phyloP scores from a whole-genome alignment of 2,888 invertebrate genomes.

The Orthosia gothica region DNA sequence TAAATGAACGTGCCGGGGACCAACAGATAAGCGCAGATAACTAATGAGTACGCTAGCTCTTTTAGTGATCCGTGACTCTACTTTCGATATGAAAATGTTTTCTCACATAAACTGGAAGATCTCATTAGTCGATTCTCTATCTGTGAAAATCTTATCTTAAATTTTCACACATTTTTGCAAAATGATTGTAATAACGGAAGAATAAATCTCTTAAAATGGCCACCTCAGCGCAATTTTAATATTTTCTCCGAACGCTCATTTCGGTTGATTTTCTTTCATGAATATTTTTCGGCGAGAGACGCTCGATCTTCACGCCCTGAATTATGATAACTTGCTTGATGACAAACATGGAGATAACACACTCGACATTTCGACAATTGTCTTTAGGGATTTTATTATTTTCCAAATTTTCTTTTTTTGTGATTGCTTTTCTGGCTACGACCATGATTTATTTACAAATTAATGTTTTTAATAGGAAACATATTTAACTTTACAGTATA shows the following conservation, averaged over 20 bases:
- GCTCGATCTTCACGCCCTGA: constrained; percentile 37
- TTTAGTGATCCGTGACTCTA: constrained; percentile 29
- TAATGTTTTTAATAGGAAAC: not conserved
- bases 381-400: constrained; percentile 7
- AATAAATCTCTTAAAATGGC: constrained; percentile 51
- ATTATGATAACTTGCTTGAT: constrained; percentile 43
- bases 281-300: constrained; percentile 40
- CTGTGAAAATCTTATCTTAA: constrained; percentile 10
- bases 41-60: constrained; percentile 42
- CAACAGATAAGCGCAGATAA: constrained; percentile 31
- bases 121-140: constrained; percentile 16
- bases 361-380: constrained; percentile 8
- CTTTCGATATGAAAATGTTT: constrained; percentile 1
- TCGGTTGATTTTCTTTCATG: constrained; percentile 44
- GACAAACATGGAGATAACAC: constrained; percentile 50
- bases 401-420: constrained; percentile 10
- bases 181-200: constrained; percentile 32
- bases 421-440: not conserved
- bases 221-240: constrained; percentile 38
- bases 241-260: constrained; percentile 51
- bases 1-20: constrained; percentile 32
- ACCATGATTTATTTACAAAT: not conserved
- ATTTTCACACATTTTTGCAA: constrained; percentile 18
- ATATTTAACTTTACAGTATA: not conserved
- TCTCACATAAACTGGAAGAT: constrained; percentile 13